Evolutionary conservation across 2,888 invertebrate genomes (phyloP).

Genomic region (Autographa pulchrina): DNA sequence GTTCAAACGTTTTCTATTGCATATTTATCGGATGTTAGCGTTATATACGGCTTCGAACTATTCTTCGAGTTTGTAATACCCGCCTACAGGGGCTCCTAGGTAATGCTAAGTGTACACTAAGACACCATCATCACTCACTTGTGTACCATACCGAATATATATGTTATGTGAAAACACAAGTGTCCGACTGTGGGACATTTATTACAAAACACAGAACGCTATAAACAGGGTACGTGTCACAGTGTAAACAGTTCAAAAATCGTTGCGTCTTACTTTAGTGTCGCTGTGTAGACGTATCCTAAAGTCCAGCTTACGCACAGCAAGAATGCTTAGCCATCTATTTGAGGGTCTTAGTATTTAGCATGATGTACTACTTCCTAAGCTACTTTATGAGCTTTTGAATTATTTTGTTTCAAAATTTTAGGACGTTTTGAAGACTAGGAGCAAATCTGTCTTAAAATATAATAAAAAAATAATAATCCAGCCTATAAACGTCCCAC

Average conservation of each 20-base stretch:
- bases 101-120: neutral
- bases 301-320: conserved; percentile 36
- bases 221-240: neutral
- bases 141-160: neutral
- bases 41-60: conserved; percentile 24
- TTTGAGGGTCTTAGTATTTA: conserved; percentile 15
- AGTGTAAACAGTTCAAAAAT: neutral
- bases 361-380: conserved; percentile 32
- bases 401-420: too few relatives aligned
- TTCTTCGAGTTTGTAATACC: conserved; percentile 27
- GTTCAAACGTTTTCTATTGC: conserved; percentile 13
- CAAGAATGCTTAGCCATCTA: conserved; percentile 17
- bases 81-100: conserved; percentile 23
- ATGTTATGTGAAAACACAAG: too few relatives aligned
- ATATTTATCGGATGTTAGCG: conserved; percentile 16
- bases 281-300: neutral
- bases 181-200: neutral
- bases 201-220: neutral
- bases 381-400: neutral
- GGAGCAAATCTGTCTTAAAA: too few relatives aligned
- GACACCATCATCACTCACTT: neutral
- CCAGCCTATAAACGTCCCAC: too few relatives aligned
- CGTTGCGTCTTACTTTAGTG: neutral
- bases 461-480: too few relatives aligned
- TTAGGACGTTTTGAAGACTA: too few relatives aligned